Evolutionary conservation across 2,113 vertebrate species (phyloP).

Genomic region (Cinclus cinclus): DNA sequence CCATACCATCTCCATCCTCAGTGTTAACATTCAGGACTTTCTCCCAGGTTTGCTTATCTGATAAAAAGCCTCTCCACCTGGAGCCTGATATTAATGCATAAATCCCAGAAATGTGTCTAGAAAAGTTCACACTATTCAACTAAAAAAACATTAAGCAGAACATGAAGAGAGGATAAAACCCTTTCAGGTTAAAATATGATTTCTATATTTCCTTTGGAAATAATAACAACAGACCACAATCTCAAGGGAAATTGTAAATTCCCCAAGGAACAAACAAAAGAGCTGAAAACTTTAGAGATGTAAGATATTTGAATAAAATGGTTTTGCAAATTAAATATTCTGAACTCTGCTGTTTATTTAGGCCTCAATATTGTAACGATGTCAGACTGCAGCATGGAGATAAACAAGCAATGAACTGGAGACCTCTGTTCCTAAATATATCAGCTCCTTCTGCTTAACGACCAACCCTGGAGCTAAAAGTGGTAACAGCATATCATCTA

Average conservation of each 20-base stretch:
- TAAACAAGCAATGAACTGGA: slow-evolving; percentile 41
- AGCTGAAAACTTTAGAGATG: background rate
- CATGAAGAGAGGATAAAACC: slow-evolving; percentile 27
- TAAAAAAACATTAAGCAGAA: slow-evolving; percentile 47
- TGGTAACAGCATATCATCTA: slow-evolving; percentile 18
- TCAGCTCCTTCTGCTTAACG: slow-evolving; percentile 45
- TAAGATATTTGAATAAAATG: background rate
- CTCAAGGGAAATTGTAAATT: background rate
- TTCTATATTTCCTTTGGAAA: slow-evolving; percentile 29
- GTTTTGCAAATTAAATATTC: slow-evolving; percentile 5
- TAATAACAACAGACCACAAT: background rate
- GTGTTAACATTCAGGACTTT: slow-evolving; percentile 49
- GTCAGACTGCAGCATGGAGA: background rate
- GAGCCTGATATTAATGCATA: slow-evolving; percentile 64
- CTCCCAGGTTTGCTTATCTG: slow-evolving; percentile 56
- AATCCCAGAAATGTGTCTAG: slow-evolving; percentile 52
- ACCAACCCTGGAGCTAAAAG: slow-evolving; percentile 47
- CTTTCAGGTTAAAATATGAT: slow-evolving; percentile 25
- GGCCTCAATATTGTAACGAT: background rate
- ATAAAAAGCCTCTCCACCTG: slow-evolving; percentile 50
- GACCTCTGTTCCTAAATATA: slow-evolving; percentile 44
- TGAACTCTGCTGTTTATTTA: background rate
- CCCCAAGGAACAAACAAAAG: background rate
- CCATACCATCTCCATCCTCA: slow-evolving; percentile 19
- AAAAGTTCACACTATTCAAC: slow-evolving; percentile 52